phyloP scores from a whole-genome alignment of 2,113 vertebrate species.

The Tiliqua scincoides region DNA sequence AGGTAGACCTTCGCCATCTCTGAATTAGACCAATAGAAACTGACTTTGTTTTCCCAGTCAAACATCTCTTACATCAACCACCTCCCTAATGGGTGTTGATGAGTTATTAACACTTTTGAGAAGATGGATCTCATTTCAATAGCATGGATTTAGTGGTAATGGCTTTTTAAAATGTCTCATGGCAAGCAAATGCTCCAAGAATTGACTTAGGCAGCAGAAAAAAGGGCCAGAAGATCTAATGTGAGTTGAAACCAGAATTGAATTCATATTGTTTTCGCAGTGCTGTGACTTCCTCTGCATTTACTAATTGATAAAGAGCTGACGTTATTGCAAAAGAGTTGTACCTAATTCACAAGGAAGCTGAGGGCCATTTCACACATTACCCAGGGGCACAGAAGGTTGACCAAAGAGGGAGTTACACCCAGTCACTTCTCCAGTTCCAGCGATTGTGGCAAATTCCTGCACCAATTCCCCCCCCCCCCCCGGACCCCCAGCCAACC shows the following conservation, averaged over 20 bases:
- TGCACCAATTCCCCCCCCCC: too few species aligned
- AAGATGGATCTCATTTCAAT: slow-evolving; percentile 48
- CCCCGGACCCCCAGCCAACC: too few species aligned
- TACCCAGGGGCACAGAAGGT: neutral
- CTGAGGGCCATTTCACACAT: neutral
- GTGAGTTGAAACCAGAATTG: neutral
- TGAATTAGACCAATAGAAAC: slow-evolving; percentile 16
- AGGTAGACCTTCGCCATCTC: slow-evolving; percentile 18
- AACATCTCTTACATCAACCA: slow-evolving; percentile 34
- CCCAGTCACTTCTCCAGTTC: neutral
- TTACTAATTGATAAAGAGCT: slow-evolving; percentile 51
- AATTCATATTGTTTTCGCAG: neutral
- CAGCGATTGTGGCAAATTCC: too few species aligned
- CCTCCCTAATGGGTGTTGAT: slow-evolving; percentile 34
- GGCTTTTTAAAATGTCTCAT: slow-evolving; percentile 49
- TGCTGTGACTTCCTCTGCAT: slow-evolving; percentile 17
- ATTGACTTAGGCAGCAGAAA: slow-evolving; percentile 38
- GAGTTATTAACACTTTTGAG: slow-evolving; percentile 51
- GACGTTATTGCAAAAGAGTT: neutral
- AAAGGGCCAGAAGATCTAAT: neutral
- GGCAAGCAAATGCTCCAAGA: neutral
- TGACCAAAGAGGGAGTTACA: neutral
- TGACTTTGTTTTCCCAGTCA: slow-evolving; percentile 46
- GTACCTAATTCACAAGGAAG: slow-evolving; percentile 43
- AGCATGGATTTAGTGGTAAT: slow-evolving; percentile 41